phyloP scores from a whole-genome alignment of 2,888 invertebrate genomes.

The Acrobeloides nanus region DNA sequence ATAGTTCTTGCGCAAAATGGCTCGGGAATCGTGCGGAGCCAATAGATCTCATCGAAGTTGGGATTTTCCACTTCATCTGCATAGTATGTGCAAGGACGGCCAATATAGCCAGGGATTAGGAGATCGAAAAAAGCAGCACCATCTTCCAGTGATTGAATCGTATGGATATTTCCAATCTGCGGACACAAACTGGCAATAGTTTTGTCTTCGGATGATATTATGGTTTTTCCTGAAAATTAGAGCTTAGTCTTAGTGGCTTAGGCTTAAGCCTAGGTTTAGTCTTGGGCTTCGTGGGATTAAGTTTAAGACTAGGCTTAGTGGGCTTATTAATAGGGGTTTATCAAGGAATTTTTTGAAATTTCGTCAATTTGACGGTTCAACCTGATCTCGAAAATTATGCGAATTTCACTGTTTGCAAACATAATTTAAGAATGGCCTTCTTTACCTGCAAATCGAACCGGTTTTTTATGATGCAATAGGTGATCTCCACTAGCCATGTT shows the following conservation, averaged over 20 bases:
- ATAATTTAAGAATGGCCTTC: too few relatives aligned
- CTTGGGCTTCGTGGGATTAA: not conserved
- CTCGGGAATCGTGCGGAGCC: slow-evolving; percentile 16
- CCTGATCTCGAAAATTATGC: too few relatives aligned
- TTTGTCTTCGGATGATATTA: slow-evolving; percentile 5
- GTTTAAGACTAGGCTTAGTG: too few relatives aligned
- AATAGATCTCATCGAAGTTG: slow-evolving; percentile 12
- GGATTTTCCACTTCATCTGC: slow-evolving; percentile 5
- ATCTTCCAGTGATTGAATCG: slow-evolving; percentile 26
- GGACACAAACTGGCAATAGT: slow-evolving; percentile 21
- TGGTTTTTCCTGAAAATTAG: not conserved
- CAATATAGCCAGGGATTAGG: slow-evolving; percentile 33
- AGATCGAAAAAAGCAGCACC: slow-evolving; percentile 42
- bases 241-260: too few relatives aligned
- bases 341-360: too few relatives aligned
- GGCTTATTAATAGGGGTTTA: too few relatives aligned
- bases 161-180: slow-evolving; percentile 25
- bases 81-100: slow-evolving; percentile 9
- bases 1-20: too few relatives aligned
- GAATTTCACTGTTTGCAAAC: too few relatives aligned
- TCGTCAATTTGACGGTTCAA: too few relatives aligned
- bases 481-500: slow-evolving; percentile 1
- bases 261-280: not conserved
- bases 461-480: not conserved
- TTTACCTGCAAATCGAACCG: slow-evolving; percentile 29